These are phyloP conservation scores for Microhierax caerulescens DNA, from an alignment of 2,797 vertebrate genomes.

Conservation along the genomic window DNA sequence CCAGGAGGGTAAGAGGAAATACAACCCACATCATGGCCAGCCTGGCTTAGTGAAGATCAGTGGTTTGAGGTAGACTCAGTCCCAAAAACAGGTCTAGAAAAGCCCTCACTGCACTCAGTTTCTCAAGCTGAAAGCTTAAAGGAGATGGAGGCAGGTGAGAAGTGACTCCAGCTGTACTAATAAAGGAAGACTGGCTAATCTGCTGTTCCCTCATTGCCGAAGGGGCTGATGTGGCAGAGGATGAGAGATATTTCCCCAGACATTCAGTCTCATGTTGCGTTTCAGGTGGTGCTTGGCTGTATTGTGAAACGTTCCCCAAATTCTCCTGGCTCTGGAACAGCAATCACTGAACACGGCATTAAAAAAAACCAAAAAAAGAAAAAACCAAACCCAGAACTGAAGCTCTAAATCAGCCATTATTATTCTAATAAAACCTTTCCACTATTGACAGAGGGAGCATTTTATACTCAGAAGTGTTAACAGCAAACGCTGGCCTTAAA, in stretches of 20 bases:
- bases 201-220: not conserved
- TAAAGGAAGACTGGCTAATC: not conserved
- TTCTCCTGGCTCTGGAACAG: not conserved
- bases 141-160: not conserved
- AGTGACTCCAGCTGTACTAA: not conserved
- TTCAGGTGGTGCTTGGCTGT: accelerated
- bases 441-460: not conserved
- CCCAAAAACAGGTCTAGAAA: not conserved
- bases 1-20: not conserved
- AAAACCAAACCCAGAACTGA: not conserved
- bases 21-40: not conserved
- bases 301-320: not conserved
- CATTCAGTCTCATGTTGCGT: accelerated
- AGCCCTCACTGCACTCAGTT: not conserved
- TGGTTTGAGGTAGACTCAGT: not conserved
- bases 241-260: not conserved
- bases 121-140: not conserved
- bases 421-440: not conserved
- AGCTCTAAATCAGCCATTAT: not conserved
- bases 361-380: not conserved
- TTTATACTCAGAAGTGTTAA: not conserved
- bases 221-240: not conserved
- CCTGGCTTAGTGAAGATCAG: not conserved
- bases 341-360: not conserved
- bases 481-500: not conserved